Evolutionary conservation across 92 coral and sea anemone species (phyloP), one percentile per base, ranked within the genome.

Genomic region (Zoanthus sociatus): DNA sequence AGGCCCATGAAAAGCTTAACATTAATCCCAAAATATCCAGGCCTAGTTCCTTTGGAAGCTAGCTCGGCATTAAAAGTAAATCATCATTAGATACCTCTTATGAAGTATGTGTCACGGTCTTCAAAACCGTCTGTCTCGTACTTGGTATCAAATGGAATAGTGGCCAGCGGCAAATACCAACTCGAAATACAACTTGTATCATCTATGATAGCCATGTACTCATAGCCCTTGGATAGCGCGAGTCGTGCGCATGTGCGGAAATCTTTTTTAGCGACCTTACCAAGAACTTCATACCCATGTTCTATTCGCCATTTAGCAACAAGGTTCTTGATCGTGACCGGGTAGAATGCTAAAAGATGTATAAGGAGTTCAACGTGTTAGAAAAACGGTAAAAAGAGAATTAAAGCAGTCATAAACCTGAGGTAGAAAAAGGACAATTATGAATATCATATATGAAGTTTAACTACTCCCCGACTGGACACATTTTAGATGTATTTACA

Each of bases 121-220:
- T 81, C 85, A 47, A 81, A 81, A 11, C 45, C 75, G 26, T 81
- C 73, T 6, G 85, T 60, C 47, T 81, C 47, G 75, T 81, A 67
- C 46, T 54, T 84, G 2, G 78, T 73, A 21, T 71, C 44, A 21
- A 71, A 89, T 9, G 94, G 92, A 26, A 88, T 56, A 15, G 94
- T 92, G 71, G 93, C 91, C 84, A 92, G 90, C 79, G 97, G 97
- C 26, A 94, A 73, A 67, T 90, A 92, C 94, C 94, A 94, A 68
- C 93, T 90, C 10, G 94, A 87, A 60, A 89, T 82, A 69, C 97
- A 94, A 71, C 91, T 78, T 3, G 89, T 90, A 0, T 46, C 81
- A 21, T 78, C 84, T 26, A 88, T 91, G 32, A 92, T 81, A 4
- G 91, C 83, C 92, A 89, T 88, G 78, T 92, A 92, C 17, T 92